Base-by-base conservation (phyloP, 2,888 invertebrate genomes). In the Cheiracanthium punctorium region DNA sequence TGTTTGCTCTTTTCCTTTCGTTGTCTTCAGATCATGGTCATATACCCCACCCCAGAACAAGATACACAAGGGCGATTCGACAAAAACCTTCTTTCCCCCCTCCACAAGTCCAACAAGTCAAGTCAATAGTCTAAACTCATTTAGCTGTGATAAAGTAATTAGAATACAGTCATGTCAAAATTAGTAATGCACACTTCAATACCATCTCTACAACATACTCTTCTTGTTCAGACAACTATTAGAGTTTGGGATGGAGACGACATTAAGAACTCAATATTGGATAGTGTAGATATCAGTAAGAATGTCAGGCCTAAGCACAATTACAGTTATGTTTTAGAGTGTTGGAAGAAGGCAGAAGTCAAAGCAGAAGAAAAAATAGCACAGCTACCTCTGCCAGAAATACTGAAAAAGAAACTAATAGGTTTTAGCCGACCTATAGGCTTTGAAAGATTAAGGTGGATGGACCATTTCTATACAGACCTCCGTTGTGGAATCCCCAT, bases 161-260 rank as follows among this genome's bases (percentile, higher is more conserved):
- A n/a, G n/a, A n/a, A n/a, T n/a, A n/a, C n/a, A n/a, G n/a, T n/a
- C n/a, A n/a, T n/a, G n/a, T n/a, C n/a, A n/a, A n/a, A n/a, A n/a
- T n/a, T n/a, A n/a, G n/a, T n/a, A n/a, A n/a, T n/a, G n/a, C n/a
- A n/a, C n/a, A n/a, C n/a, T 33, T 75, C 69, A 70, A 69, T 28
- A 28, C 73, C 77, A 73, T 65, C 65, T 7, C 84, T 79, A 70
- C n/a, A 73, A 69, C 72, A 77, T 67, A 65, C 5, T 71, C 28
- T 79, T 77, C 48, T 84, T 29, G 32, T 73, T 17, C 72, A 72
- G 28, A 72, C 48, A 73, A 32, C 77, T 67, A 73, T n/a, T 20
- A 32, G n/a, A 72, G 43, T 84, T 28, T 84, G 84, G 84, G 79
- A 79, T 67, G 64, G 73, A 52, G 72, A 84, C 65, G 67, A 84